Percentiles rank a stretch among this genome's conserved stretches.
Conservation (phyloP, 2,888 invertebrate genomes). For the Cacoxenus indagator region DNA sequence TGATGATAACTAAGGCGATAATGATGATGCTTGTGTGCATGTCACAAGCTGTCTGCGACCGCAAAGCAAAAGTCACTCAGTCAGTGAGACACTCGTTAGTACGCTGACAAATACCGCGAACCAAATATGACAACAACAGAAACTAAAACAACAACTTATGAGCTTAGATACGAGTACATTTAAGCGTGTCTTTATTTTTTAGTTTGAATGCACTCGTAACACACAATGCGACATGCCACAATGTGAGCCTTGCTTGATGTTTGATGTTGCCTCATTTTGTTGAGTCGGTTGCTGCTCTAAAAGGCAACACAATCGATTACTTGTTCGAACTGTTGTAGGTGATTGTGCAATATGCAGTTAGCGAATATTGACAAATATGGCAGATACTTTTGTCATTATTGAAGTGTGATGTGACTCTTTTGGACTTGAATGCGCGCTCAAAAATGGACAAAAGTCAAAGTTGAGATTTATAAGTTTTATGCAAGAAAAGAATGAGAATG, state of each 20-base stretch:
- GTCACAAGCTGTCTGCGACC: background rate
- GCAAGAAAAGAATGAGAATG: no score
- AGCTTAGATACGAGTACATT: background rate
- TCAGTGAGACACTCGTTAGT: background rate
- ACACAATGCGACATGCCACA: slow-evolving; percentile 5
- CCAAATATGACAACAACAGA: slow-evolving; percentile 65
- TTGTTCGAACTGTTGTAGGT: background rate
- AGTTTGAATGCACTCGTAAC: background rate
- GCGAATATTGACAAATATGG: background rate
- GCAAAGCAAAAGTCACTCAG: background rate
- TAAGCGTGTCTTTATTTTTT: background rate
- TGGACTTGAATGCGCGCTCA: background rate
- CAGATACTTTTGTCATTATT: background rate
- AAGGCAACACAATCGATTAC: slow-evolving; percentile 15
- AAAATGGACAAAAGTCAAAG: background rate
- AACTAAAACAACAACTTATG: slow-evolving; percentile 59
- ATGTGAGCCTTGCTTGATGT: background rate
- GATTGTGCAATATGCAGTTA: slow-evolving; percentile 5
- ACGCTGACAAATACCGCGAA: slow-evolving; percentile 39
- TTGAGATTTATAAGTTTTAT: background rate
- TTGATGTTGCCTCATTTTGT: slow-evolving; percentile 6
- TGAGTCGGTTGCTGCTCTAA: slow-evolving; percentile 1
- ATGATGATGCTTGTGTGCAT: background rate
- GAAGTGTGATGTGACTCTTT: background rate
- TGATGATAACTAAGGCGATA: background rate